Evolutionary conservation across 1,140 invertebrate species (phyloP), one percentile per base, ranked within the genome.

Genomic region (Orchesella cincta): DNA sequence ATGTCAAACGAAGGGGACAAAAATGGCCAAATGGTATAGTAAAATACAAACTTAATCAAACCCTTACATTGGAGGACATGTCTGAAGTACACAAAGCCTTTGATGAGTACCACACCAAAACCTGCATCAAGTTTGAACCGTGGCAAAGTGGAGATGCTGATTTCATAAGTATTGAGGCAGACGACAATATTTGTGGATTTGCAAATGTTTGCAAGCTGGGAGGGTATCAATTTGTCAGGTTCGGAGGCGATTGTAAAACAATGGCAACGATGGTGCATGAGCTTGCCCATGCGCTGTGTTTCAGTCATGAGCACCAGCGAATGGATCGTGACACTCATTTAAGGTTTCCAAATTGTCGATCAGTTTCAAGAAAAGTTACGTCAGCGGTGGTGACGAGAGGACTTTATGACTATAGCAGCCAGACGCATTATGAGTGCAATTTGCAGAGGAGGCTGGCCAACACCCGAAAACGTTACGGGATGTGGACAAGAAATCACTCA

Each of bases 161-260:
- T 23, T 71, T 28, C 29, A 29, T 71, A 5, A 16, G 8, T 29
- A 71, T 71, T 28, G 67, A 71, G 31, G 1, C 12, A 3, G 67
- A 71, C 31, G 67, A 71, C 26, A 71, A 71, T 26, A 34, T 29
- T 36, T 36, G 29, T 16, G 67, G 67, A 2, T 16, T 57, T 57
- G 54, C 54, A 18, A 12, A 57, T 57, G 8, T 67, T 31, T 67
- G 62, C 33, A 8, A 23, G 8, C 8, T 23, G 2, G 62, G 62
- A 2, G 62, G 62, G 8, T 67, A 67, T 23, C 62, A 67, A 29
- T 67, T 67, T 67, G 62, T 29, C 62, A 29, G n/a, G 14, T 67
- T 67, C 31, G 62, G 62, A 33, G 31, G 31, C 2, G 31, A 12
- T 12, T 67, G 62, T 33, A 29, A 5, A n/a, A 18, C 14, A 12